Conservation (phyloP, 2,888 invertebrate genomes). For the Limnephilus auricula region DNA sequence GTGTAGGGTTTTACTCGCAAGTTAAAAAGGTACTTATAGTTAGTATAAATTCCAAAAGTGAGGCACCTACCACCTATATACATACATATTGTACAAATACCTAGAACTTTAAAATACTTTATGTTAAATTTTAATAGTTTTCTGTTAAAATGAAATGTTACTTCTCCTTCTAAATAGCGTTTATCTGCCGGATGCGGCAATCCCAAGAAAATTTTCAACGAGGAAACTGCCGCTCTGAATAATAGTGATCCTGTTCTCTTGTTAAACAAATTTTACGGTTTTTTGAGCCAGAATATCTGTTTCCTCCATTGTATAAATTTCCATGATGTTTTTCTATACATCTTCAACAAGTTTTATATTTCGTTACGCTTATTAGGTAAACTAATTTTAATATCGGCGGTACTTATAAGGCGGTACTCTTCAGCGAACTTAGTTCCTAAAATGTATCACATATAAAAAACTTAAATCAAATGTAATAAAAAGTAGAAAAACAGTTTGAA, state of each 20-base stretch:
- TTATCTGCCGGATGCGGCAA: background rate
- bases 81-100: background rate
- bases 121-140: background rate
- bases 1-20: background rate
- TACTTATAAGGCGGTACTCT: background rate
- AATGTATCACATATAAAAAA: background rate
- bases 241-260: background rate
- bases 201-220: background rate
- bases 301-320: background rate
- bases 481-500: too few species aligned
- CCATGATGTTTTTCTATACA: background rate
- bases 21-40: background rate
- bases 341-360: background rate
- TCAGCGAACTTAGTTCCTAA: background rate
- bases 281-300: background rate
- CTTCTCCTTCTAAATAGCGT: background rate
- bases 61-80: background rate
- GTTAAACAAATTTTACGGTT: background rate
- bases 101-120: background rate
- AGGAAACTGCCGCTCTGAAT: background rate
- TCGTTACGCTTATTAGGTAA: background rate
- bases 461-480: background rate
- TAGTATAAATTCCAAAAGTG: background rate
- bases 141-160: background rate
- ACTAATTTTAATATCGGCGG: background rate